Evolutionary conservation across 2,888 invertebrate species (phyloP).

Genomic region (Serrognathus titanus): DNA sequence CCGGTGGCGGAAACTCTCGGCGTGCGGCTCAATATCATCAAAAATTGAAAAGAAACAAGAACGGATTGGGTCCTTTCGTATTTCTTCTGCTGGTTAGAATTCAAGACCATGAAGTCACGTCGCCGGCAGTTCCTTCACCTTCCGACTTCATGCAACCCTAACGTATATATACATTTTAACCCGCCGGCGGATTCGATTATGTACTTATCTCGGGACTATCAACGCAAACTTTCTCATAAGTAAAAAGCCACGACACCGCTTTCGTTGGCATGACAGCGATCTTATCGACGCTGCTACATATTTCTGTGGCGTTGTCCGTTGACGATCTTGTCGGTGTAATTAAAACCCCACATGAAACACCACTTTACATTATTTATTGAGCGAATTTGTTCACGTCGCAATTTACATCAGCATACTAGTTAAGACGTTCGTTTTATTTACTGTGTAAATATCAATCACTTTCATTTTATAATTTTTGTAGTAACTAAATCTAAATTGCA

Average conservation of each 20-base stretch:
- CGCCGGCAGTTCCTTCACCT: conserved; percentile 22
- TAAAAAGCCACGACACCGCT: conserved; percentile 4
- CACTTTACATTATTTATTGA: too few species aligned
- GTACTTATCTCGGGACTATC: conserved; percentile 19
- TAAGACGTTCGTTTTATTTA: too few species aligned
- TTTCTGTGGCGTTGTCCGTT: too few species aligned
- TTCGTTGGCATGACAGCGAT: too few species aligned
- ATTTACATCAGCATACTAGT: too few species aligned
- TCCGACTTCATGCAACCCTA: conserved; percentile 18
- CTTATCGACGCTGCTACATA: too few species aligned
- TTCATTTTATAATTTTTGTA: too few species aligned
- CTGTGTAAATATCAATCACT: too few species aligned
- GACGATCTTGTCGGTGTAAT: too few species aligned
- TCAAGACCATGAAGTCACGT: conserved; percentile 19
- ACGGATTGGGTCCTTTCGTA: conserved; percentile 19
- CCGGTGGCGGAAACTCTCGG: conserved; percentile 19
- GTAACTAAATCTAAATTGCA: too few species aligned
- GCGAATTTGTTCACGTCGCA: too few species aligned
- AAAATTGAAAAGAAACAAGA: conserved; percentile 31
- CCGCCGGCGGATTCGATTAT: conserved; percentile 23
- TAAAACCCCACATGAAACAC: too few species aligned
- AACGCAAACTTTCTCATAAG: conserved; percentile 15
- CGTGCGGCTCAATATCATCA: conserved; percentile 23
- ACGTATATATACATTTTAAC: conserved; percentile 23
- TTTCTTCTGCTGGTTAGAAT: conserved; percentile 18